Evolutionary conservation across 2,113 vertebrate species (phyloP).

Genomic region (Gyps fulvus): DNA sequence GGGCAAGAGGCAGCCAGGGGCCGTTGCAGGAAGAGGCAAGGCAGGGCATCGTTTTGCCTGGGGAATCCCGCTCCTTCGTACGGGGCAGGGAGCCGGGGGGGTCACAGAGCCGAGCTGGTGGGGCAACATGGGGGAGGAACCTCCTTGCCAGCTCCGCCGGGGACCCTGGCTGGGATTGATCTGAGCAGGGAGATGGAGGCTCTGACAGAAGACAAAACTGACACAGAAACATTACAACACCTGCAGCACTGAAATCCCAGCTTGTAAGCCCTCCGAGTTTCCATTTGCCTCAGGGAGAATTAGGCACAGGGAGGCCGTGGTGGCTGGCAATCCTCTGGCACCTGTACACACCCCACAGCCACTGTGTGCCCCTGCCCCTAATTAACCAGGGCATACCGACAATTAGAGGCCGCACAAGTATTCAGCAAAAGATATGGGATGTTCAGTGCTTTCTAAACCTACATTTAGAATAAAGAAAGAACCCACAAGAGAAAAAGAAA

Average conservation of each 20-base stretch:
- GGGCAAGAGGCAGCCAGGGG: neutral
- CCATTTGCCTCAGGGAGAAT: neutral
- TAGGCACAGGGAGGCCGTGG: rapidly evolving
- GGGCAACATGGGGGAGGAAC: neutral
- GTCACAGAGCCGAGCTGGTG: neutral
- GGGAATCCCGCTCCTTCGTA: neutral
- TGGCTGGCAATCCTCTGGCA: neutral
- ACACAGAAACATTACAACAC: neutral
- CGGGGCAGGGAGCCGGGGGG: rapidly evolving
- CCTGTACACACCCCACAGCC: neutral
- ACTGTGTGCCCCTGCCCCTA: neutral
- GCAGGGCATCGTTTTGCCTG: neutral
- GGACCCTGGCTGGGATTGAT: neutral
- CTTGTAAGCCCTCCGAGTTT: neutral
- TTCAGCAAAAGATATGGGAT: neutral
- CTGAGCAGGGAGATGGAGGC: neutral
- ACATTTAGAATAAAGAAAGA: neutral
- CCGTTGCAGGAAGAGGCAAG: neutral
- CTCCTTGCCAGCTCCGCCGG: rapidly evolving
- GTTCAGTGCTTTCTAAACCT: neutral
- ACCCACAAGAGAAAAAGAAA: neutral
- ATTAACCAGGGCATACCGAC: neutral
- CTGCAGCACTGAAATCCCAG: neutral
- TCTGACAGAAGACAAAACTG: neutral
- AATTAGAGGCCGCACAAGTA: neutral